Conservation (phyloP, 2,113 vertebrate genomes). For the Chaetodon trifascialis region DNA sequence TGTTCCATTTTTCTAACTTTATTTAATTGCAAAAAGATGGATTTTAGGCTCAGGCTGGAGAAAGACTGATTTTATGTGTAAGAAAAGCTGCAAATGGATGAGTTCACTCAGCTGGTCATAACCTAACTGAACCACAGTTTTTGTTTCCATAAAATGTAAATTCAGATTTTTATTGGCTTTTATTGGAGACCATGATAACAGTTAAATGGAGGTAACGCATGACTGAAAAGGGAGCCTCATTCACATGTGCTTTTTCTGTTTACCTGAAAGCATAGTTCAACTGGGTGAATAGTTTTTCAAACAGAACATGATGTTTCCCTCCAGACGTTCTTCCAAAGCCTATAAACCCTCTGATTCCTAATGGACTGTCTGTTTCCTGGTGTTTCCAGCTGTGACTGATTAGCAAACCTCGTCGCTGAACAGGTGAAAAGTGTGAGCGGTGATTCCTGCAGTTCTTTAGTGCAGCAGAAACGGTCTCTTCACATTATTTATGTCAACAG, state of each 20-base stretch:
- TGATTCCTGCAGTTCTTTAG: not conserved
- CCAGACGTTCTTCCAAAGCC: not conserved
- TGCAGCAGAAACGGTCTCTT: not conserved
- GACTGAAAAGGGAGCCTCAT: not conserved
- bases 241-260: not conserved
- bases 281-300: not conserved
- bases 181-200: not conserved
- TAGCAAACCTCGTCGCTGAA: not conserved
- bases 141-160: not conserved
- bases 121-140: not conserved
- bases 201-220: no score
- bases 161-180: not conserved
- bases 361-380: not conserved
- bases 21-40: not conserved
- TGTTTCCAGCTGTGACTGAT: not conserved
- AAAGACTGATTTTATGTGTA: not conserved
- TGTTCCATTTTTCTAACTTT: not conserved
- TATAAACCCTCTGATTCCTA: not conserved
- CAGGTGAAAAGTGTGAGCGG: not conserved
- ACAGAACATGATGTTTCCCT: not conserved
- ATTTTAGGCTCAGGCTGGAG: not conserved
- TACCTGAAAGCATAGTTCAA: not conserved
- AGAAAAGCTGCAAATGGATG: not conserved
- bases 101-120: not conserved
- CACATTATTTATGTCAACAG: not conserved